Evolutionary conservation across 2,113 vertebrate genomes (phyloP), one percentile per base, ranked within the genome.

Genomic region (Ranitomeya imitator): DNA sequence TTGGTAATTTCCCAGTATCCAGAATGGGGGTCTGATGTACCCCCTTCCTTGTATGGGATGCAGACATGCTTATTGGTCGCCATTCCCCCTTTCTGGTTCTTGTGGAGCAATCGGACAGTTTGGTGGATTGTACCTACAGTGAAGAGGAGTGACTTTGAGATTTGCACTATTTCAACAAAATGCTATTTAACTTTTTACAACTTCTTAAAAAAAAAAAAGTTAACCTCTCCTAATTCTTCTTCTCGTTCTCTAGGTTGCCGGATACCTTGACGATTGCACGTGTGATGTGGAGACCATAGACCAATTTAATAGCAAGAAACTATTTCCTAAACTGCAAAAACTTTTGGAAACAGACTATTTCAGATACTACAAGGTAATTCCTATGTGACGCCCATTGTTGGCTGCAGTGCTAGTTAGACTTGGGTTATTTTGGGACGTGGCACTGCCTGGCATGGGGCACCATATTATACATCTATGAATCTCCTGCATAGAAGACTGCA

Each of bases 251-350:
- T 77, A 98, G 98, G 94, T 98, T 19, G 97, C 96, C 9, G 98
- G 97, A 4, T 94, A 95, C 89, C 93, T 99, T 69, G 97, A 99
- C 16, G 98, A 99, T 79, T 99, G 98, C 23, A 91, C 95, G 18
- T 99, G 98, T 91, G 97, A 99, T 73, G 95, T 98, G 19, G 98
- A 99, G 93, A 98, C 97, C 55, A 97, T 99, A 0, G 96, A 99
- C 86, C 85, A 71, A 84, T 98, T 98, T 92, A 99, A 99, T 95
- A 99, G 99, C 91, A 83, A 96, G 85, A 93, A 92, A 74, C 93
- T 99, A 51, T 99, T 98, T 79, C 96, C 97, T 69, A 95, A 96
- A 87, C 92, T 99, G 31, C 96, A 97, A 67, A 89, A 92, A 55
- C 96, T 99, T 4, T 95, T 99, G 51, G 90, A 96, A 91, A 96